Percentiles rank a stretch among this genome's conserved stretches.
Conservation (phyloP, 2,888 invertebrate genomes). For the Oscheius myriophilus region DNA sequence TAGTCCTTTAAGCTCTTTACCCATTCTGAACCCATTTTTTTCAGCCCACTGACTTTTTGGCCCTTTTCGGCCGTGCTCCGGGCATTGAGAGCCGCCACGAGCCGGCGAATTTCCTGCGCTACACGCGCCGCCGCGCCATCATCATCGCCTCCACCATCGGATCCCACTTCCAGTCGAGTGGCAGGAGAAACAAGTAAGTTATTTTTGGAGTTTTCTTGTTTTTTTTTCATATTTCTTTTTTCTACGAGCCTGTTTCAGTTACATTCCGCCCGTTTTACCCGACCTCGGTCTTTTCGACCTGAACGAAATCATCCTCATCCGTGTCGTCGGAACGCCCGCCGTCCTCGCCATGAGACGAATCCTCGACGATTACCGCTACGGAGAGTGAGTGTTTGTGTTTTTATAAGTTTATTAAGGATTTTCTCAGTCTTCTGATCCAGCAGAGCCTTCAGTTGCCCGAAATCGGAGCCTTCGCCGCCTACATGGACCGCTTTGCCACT, state of each 20-base stretch:
- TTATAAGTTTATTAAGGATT: not conserved
- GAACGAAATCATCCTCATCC: conserved; percentile 7
- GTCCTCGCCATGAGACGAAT: not conserved
- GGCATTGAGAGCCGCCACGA: conserved; percentile 7
- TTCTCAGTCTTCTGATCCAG: not conserved
- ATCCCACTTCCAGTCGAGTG: conserved; percentile 8
- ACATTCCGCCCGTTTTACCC: conserved; percentile 19
- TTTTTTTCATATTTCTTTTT: not conserved
- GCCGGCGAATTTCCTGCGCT: conserved; percentile 9
- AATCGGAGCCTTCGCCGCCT: conserved; percentile 17
- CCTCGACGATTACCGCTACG: not conserved
- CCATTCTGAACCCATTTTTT: not conserved
- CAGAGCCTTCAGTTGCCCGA: conserved; percentile 13
- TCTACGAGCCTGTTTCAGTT: conserved; percentile 3
- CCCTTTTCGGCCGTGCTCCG: conserved; percentile 14
- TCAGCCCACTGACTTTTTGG: conserved; percentile 14
- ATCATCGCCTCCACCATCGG: conserved; percentile 9
- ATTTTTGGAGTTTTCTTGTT: not conserved
- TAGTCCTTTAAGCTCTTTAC: not conserved
- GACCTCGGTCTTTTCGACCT: conserved; percentile 9
- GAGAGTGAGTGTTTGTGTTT: not conserved
- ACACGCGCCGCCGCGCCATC: conserved; percentile 19
- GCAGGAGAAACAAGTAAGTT: not conserved
- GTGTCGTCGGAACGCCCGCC: conserved; percentile 6
- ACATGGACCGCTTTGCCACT: conserved; percentile 19